Conservation (phyloP, 2,113 vertebrate species). For the Amphilophus citrinellus region DNA sequence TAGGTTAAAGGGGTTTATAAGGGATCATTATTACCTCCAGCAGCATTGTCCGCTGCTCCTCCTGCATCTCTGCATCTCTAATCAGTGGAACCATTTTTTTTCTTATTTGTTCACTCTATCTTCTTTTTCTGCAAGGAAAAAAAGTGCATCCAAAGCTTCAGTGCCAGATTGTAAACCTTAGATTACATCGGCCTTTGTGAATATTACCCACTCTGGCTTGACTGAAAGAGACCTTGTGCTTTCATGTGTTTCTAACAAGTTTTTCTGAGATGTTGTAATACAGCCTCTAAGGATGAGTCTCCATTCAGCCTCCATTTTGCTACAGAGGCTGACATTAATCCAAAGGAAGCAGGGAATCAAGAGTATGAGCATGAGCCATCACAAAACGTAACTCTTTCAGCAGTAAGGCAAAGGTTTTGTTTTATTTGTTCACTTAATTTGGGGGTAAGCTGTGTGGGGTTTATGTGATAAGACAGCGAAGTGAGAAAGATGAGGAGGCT, state of each 20-base stretch:
- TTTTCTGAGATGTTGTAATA: conserved; percentile 14
- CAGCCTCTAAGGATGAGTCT: background rate
- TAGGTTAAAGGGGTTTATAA: conserved; percentile 10
- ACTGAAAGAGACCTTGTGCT: background rate
- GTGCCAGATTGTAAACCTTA: background rate
- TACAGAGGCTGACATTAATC: conserved; percentile 26
- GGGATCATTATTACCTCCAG: conserved; percentile 23
- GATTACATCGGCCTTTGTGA: background rate
- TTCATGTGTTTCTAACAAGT: conserved; percentile 6
- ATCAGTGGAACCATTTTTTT: conserved; percentile 19
- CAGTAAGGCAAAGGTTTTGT: conserved; percentile 7
- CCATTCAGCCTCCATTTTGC: background rate
- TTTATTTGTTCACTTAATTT: conserved; percentile 7
- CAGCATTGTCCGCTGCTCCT: conserved; percentile 3
- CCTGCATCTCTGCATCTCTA: conserved; percentile 4
- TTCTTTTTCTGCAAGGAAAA: background rate
- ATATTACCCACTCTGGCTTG: background rate
- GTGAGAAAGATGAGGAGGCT: background rate
- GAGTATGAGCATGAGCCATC: background rate
- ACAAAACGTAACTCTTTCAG: conserved; percentile 2
- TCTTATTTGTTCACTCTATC: background rate
- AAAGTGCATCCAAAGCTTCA: background rate
- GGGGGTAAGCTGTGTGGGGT: conserved; percentile 1
- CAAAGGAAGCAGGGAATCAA: conserved; percentile 12
- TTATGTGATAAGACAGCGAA: background rate